These are phyloP conservation scores for Scaptomyza hsui DNA, from an alignment of 1,140 invertebrate genomes.

Conservation along the genomic window DNA sequence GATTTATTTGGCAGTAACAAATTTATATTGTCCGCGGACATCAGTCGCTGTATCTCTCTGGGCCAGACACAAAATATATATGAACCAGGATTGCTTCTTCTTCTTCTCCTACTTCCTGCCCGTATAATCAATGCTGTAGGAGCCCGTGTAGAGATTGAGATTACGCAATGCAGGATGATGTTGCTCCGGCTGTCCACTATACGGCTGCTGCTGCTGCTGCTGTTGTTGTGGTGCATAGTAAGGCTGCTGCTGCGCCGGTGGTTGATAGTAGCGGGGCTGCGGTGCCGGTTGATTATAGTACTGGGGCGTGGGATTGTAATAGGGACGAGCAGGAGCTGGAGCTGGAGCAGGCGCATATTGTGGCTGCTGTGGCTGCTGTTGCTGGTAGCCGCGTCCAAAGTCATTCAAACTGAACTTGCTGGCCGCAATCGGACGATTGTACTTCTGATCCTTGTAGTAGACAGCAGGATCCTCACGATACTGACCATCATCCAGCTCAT, in stretches of 20 bases:
- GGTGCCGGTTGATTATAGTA: conserved; percentile 64
- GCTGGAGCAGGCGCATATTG: conserved; percentile 60
- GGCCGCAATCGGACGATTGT: conserved; percentile 85
- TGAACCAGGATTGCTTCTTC: not conserved
- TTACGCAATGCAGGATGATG: conserved; percentile 78
- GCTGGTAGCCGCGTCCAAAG: conserved; percentile 51
- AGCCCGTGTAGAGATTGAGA: conserved; percentile 76
- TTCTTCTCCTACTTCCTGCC: conserved; percentile 72
- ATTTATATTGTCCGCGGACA: conserved; percentile 70
- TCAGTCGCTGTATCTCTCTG: conserved; percentile 66
- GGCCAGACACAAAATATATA: conserved; percentile 36
- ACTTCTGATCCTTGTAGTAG: conserved; percentile 90
- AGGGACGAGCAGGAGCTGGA: conserved; percentile 65
- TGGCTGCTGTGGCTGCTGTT: conserved; percentile 64
- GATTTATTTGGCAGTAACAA: conserved; percentile 75
- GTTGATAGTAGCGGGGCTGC: conserved; percentile 83
- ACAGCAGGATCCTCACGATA: conserved; percentile 92
- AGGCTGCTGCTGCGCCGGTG: conserved; percentile 63
- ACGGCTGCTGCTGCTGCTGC: conserved; percentile 68
- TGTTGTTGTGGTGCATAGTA: conserved; percentile 71
- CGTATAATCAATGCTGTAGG: conserved; percentile 82
- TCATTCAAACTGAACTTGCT: conserved; percentile 76
- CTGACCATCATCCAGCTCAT: conserved; percentile 91
- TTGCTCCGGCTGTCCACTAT: conserved; percentile 58
- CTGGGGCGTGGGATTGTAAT: conserved; percentile 74